A percentile compares a stretch with the other conserved stretches of the same genome.
Evolutionary conservation across 1,140 invertebrate genomes (phyloP).

Genomic region (Coptotermes formosanus): DNA sequence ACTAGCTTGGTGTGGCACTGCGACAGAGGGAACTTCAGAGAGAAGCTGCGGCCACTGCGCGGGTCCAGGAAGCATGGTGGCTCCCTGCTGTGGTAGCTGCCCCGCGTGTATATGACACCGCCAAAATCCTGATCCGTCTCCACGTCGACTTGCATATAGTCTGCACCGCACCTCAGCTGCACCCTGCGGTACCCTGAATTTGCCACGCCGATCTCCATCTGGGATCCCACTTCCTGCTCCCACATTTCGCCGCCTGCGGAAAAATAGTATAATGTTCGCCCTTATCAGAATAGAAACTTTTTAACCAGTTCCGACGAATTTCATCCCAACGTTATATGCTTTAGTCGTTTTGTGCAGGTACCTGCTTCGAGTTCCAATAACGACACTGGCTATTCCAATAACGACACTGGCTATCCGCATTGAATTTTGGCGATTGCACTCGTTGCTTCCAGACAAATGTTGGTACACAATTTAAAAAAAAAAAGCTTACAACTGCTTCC

Average conservation of each 20-base stretch:
- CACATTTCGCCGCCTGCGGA: slow-evolving; percentile 48
- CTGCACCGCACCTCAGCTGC: slow-evolving; percentile 53
- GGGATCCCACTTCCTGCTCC: slow-evolving; percentile 53
- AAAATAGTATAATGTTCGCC: too few species aligned
- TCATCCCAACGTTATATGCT: too few species aligned
- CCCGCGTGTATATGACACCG: slow-evolving; percentile 61
- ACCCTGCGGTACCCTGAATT: slow-evolving; percentile 55
- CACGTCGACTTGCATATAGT: slow-evolving; percentile 51
- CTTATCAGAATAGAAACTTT: too few species aligned
- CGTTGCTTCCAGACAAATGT: too few species aligned
- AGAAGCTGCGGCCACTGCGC: slow-evolving; percentile 48
- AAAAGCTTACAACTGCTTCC: too few species aligned
- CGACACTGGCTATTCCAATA: too few species aligned
- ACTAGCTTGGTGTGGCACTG: slow-evolving; percentile 55
- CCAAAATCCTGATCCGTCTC: slow-evolving; percentile 56
- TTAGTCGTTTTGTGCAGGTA: too few species aligned
- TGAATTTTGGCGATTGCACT: too few species aligned
- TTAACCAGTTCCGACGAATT: too few species aligned
- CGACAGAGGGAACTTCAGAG: slow-evolving; percentile 56
- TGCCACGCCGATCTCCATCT: slow-evolving; percentile 57
- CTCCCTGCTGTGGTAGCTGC: slow-evolving; percentile 56
- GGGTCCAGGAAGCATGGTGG: slow-evolving; percentile 57
- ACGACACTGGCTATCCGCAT: too few species aligned
- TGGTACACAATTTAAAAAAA: too few species aligned
- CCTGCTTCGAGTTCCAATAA: too few species aligned